These are phyloP conservation scores for Dichetophora obliterata DNA, from an alignment of 2,888 invertebrate genomes.

Conservation along the genomic window DNA sequence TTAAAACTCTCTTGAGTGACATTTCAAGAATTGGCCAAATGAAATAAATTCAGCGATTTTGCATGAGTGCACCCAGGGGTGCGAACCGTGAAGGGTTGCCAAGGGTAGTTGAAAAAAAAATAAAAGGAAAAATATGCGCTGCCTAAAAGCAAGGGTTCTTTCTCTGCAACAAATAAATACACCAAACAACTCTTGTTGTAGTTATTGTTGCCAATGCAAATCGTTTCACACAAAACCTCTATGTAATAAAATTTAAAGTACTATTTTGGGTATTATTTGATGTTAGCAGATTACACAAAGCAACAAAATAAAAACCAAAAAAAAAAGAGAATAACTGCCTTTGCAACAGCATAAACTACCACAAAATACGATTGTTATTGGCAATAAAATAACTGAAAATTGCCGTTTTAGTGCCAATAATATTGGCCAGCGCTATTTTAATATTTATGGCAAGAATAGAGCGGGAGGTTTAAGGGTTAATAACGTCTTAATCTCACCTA, in stretches of 20 bases:
- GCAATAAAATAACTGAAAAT: conserved; percentile 31
- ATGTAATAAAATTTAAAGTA: conserved; percentile 64
- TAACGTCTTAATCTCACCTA: conserved; percentile 76
- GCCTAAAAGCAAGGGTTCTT: conserved; percentile 44
- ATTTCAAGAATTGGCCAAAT: conserved; percentile 66
- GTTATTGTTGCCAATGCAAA: conserved; percentile 41
- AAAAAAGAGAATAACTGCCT: conserved; percentile 56
- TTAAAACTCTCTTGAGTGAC: conserved; percentile 67
- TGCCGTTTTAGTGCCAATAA: conserved; percentile 42
- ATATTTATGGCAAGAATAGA: too few relatives aligned
- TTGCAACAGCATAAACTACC: conserved; percentile 30
- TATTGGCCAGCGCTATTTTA: conserved; percentile 29
- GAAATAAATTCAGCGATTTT: conserved; percentile 64
- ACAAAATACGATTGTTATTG: neutral
- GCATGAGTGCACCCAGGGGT: conserved; percentile 49
- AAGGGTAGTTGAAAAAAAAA: conserved; percentile 10
- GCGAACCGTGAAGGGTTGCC: conserved; percentile 3
- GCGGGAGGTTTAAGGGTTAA: too few relatives aligned
- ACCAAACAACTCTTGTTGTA: conserved; percentile 45
- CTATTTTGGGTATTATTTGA: conserved; percentile 60
- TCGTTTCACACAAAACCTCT: conserved; percentile 28
- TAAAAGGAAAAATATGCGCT: conserved; percentile 55
- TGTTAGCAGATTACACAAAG: conserved; percentile 56
- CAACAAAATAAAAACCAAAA: too few relatives aligned
- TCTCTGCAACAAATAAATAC: conserved; percentile 51